Percentiles rank a stretch among this genome's conserved stretches.
These are phyloP conservation scores for Philhelius pedissequus DNA, from an alignment of 2,888 invertebrate genomes.

Conservation along the genomic window DNA sequence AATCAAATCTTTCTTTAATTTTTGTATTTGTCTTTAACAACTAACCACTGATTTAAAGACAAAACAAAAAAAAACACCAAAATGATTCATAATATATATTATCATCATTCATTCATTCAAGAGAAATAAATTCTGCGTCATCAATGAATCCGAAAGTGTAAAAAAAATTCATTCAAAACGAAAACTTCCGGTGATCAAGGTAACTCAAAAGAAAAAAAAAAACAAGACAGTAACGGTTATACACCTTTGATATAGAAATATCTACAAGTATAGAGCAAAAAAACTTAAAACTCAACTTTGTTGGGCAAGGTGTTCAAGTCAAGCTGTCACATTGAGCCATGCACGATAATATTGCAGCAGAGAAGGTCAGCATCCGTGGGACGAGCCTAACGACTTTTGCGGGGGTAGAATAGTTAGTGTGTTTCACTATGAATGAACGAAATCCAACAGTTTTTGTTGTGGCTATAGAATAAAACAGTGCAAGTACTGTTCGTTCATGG, in stretches of 20 bases:
- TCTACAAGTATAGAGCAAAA: neutral
- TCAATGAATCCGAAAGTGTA: conserved; percentile 16
- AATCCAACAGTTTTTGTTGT: conserved; percentile 5
- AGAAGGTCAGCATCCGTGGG: conserved; percentile 60
- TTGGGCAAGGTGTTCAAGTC: conserved; percentile 54
- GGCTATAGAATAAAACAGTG: conserved; percentile 15
- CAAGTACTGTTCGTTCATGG: conserved; percentile 2
- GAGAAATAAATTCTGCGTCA: conserved; percentile 6
- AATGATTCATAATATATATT: neutral
- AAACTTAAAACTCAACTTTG: neutral
- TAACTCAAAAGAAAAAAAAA: neutral
- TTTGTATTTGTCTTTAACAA: neutral
- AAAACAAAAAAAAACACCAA: neutral
- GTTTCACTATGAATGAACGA: conserved; percentile 26
- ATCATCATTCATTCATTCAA: neutral
- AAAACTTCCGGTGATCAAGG: conserved; percentile 54
- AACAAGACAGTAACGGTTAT: conserved; percentile 7
- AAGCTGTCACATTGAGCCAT: conserved; percentile 19
- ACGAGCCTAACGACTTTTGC: conserved; percentile 46
- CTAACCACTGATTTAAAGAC: neutral
- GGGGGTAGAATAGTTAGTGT: conserved; percentile 21
- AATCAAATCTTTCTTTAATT: neutral
- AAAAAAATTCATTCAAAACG: conserved; percentile 9
- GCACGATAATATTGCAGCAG: conserved; percentile 32
- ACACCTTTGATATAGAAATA: neutral